phyloP scores from a whole-genome alignment of 2,888 invertebrate species.

The Drosophila meridionalis region DNA sequence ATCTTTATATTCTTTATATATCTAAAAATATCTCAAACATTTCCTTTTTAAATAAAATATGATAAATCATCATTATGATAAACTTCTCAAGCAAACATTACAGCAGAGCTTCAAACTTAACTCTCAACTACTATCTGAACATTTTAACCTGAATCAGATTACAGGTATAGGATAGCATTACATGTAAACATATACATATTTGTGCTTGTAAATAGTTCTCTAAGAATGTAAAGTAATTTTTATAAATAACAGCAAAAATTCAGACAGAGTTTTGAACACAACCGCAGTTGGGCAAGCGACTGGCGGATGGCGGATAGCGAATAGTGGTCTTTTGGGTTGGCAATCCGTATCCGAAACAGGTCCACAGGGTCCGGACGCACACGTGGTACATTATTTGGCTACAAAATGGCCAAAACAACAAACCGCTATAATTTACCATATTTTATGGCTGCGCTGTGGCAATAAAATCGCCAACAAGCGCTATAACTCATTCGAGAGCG shows the following conservation, averaged over 20 bases:
- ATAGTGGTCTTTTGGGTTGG: constrained; percentile 45
- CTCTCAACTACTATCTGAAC: too few relatives aligned
- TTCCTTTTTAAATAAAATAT: background rate
- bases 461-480: constrained; percentile 84
- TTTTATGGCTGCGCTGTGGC: constrained; percentile 84
- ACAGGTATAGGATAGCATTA: background rate
- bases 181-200: background rate
- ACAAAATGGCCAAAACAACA: constrained; percentile 84
- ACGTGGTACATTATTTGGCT: constrained; percentile 83
- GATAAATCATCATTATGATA: background rate
- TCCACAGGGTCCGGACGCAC: constrained; percentile 73
- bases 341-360: constrained; percentile 61
- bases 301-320: constrained; percentile 27
- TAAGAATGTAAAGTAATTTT: constrained; percentile 29
- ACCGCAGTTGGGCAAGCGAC: constrained; percentile 52
- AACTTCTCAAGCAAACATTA: background rate
- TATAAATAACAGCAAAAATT: background rate
- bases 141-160: background rate
- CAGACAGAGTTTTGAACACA: constrained; percentile 39
- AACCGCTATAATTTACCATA: constrained; percentile 85
- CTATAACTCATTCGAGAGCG: constrained; percentile 84
- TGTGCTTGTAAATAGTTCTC: constrained; percentile 10
- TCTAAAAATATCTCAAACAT: too few relatives aligned
- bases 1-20: too few relatives aligned
- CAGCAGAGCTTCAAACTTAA: too few relatives aligned